Evolutionary conservation across 2,797 vertebrate species (phyloP).

Genomic region (Sphenopsis melanotis): DNA sequence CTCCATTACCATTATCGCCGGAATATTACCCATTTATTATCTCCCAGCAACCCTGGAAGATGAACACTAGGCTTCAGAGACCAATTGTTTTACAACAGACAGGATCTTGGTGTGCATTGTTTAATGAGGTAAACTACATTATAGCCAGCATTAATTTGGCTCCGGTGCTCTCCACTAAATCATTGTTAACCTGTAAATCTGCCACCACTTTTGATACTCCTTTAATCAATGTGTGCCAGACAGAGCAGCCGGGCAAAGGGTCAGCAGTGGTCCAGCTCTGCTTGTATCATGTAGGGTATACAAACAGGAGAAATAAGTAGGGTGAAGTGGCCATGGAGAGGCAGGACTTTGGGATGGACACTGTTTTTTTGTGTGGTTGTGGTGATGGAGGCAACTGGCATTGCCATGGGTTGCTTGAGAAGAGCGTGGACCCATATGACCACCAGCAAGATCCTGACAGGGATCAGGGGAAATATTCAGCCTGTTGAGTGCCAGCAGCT

Average conservation of each 20-base stretch:
- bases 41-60: conserved; percentile 79
- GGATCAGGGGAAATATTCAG: not conserved
- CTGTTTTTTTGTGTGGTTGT: fast-evolving
- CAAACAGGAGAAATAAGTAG: not conserved
- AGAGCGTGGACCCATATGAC: fast-evolving
- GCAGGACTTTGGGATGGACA: not conserved
- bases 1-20: conserved; percentile 78
- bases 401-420: not conserved
- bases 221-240: not conserved
- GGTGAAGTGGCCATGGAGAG: not conserved
- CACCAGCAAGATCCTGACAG: not conserved
- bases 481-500: not conserved
- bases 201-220: conserved; percentile 50
- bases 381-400: not conserved
- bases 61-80: conserved; percentile 81
- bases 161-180: conserved; percentile 62
- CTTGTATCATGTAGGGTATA: fast-evolving
- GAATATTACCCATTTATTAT: conserved; percentile 84
- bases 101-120: conserved; percentile 77
- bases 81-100: conserved; percentile 78
- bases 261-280: not conserved
- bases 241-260: not conserved
- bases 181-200: conserved; percentile 75
- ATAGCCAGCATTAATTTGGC: conserved; percentile 71
- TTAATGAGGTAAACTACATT: conserved; percentile 82